Conservation (phyloP, 2,888 invertebrate species). For the Aspidapion aeneum region DNA sequence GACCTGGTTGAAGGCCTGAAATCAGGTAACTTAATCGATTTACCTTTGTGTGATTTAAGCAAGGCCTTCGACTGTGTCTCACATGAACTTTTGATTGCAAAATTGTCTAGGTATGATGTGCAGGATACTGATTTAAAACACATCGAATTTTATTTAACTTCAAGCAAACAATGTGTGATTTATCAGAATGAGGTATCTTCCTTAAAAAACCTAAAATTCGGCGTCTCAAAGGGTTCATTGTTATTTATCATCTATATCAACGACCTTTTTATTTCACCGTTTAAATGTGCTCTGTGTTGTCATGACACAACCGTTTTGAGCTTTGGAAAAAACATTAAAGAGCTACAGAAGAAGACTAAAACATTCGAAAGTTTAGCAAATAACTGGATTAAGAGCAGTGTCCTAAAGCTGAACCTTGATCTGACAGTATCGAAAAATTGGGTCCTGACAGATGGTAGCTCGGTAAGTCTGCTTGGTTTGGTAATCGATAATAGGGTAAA, state of each 20-base stretch:
- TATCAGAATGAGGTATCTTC: neutral
- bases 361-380: neutral
- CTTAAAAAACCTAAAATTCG: neutral
- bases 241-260: too few species aligned
- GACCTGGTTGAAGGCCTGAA: neutral
- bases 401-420: neutral
- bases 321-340: neutral
- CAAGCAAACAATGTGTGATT: neutral
- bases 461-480: too few species aligned
- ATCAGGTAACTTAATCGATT: neutral
- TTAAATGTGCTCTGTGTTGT: too few species aligned
- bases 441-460: too few species aligned
- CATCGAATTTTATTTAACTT: neutral
- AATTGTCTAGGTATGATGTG: neutral
- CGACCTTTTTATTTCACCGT: too few species aligned
- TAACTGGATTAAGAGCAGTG: neutral
- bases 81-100: neutral
- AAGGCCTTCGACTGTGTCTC: neutral
- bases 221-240: neutral
- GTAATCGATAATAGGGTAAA: neutral
- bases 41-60: neutral
- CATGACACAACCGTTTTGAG: too few species aligned
- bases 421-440: neutral
- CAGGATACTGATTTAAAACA: neutral
- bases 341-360: neutral